Percentiles rank a stretch among this genome's conserved stretches.
phyloP scores from a whole-genome alignment of 1,140 invertebrate species.

The Drosophila orena region DNA sequence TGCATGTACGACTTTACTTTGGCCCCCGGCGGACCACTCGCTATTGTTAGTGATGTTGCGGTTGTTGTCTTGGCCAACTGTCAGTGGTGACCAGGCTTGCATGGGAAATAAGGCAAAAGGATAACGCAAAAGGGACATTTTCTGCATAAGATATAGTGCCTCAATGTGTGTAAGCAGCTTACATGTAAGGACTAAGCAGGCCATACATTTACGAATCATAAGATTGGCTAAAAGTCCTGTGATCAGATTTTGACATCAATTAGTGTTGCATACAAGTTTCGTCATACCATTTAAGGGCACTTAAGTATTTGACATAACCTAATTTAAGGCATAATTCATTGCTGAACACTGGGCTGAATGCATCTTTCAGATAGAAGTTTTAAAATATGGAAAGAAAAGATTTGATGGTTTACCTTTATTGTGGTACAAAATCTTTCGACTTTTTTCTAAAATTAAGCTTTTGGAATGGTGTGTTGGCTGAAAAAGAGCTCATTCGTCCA shows the following conservation, averaged over 20 bases:
- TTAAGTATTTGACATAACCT: no score
- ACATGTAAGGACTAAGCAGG: not conserved
- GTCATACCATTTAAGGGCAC: no score
- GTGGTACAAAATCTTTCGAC: no score
- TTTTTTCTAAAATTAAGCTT: not conserved
- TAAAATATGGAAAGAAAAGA: not conserved
- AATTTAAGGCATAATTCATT: no score
- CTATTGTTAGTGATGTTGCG: constrained; percentile 22
- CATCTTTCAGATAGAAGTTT: no score
- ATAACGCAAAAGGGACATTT: not conserved
- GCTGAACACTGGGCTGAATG: no score
- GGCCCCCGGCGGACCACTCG: constrained; percentile 9
- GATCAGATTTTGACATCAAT: no score
- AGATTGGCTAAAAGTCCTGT: no score
- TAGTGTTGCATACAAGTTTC: no score
- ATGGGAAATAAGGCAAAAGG: not conserved
- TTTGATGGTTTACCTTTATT: no score
- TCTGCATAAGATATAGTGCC: no score
- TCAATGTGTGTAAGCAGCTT: not conserved
- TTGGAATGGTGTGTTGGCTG: not conserved
- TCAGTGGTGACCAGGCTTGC: not conserved
- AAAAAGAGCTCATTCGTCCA: constrained; percentile 15
- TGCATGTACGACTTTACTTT: constrained; percentile 55
- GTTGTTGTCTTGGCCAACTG: constrained; percentile 26
- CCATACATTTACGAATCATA: not conserved